Evolutionary conservation across 2,113 vertebrate genomes (phyloP).

Genomic region (Picathartes gymnocephalus): DNA sequence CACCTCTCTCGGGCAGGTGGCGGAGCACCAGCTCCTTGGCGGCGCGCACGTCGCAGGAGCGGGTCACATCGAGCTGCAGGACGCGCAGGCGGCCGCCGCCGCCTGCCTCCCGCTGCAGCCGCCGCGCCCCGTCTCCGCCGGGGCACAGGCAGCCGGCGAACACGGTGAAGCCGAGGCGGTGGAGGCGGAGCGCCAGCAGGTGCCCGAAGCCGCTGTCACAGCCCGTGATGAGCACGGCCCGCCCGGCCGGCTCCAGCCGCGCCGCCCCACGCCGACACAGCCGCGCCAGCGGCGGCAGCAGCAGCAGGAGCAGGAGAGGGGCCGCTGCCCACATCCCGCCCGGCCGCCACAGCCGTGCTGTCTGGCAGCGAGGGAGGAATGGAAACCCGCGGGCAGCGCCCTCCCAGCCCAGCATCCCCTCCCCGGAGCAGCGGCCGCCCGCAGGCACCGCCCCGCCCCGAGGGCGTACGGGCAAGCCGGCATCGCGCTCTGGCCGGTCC

Average conservation of each 20-base stretch:
- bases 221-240: conserved; percentile 62
- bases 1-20: conserved; percentile 65
- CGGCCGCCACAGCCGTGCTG: background rate
- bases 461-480: too few species aligned
- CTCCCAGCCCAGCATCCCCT: background rate
- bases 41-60: conserved; percentile 60
- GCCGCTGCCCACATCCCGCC: background rate
- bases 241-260: conserved; percentile 10
- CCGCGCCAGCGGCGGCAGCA: background rate
- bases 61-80: conserved; percentile 73
- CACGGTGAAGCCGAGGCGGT: conserved; percentile 48
- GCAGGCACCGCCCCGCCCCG: background rate
- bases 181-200: conserved; percentile 44
- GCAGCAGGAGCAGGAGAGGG: background rate
- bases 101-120: conserved; percentile 45
- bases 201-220: conserved; percentile 64
- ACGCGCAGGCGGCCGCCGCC: conserved; percentile 43
- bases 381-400: background rate
- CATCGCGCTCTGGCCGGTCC: rapidly evolving
- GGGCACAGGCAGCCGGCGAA: conserved; percentile 62
- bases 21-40: conserved; percentile 64
- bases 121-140: conserved; percentile 62
- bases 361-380: background rate
- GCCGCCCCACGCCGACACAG: background rate
- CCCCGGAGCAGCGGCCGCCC: background rate